Evolutionary conservation across 2,888 invertebrate genomes (phyloP).

Genomic region (Eudasyphora cyanicolor): DNA sequence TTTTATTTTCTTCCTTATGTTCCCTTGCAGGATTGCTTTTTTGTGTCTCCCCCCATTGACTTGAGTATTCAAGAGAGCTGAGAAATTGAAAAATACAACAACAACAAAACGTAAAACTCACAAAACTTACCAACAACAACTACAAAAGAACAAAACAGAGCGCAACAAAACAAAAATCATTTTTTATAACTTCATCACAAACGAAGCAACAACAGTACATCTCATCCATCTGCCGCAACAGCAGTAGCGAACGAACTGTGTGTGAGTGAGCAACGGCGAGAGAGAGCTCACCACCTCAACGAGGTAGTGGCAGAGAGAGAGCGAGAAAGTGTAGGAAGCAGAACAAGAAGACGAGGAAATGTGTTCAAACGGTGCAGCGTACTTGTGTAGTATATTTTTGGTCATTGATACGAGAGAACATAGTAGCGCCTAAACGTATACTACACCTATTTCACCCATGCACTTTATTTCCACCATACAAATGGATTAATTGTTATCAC

Average conservation of each 20-base stretch:
- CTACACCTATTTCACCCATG: conserved; percentile 39
- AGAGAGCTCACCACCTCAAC: not conserved
- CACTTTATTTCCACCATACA: conserved; percentile 21
- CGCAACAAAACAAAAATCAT: conserved; percentile 8
- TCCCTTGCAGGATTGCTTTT: conserved; percentile 50
- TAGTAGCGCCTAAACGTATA: conserved; percentile 60
- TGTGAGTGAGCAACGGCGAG: not conserved
- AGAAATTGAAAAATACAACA: conserved; percentile 21
- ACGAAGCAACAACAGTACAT: not conserved
- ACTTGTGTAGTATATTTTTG: conserved; percentile 33
- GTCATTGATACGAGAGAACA: conserved; percentile 28
- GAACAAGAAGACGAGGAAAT: conserved; percentile 14
- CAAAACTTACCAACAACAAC: conserved; percentile 29
- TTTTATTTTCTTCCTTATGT: conserved; percentile 4
- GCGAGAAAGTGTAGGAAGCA: conserved; percentile 26
- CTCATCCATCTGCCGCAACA: not conserved
- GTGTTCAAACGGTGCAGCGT: conserved; percentile 5
- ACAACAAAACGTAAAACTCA: conserved; percentile 29
- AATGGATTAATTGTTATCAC: conserved; percentile 51
- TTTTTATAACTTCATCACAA: conserved; percentile 47
- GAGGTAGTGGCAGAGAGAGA: conserved; percentile 22
- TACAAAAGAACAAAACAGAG: conserved; percentile 37
- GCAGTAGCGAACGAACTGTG: not conserved
- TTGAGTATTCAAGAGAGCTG: conserved; percentile 41
- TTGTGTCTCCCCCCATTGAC: conserved; percentile 29